These are phyloP conservation scores for Conger conger DNA, from an alignment of 2,113 vertebrate species.

Conservation along the genomic window DNA sequence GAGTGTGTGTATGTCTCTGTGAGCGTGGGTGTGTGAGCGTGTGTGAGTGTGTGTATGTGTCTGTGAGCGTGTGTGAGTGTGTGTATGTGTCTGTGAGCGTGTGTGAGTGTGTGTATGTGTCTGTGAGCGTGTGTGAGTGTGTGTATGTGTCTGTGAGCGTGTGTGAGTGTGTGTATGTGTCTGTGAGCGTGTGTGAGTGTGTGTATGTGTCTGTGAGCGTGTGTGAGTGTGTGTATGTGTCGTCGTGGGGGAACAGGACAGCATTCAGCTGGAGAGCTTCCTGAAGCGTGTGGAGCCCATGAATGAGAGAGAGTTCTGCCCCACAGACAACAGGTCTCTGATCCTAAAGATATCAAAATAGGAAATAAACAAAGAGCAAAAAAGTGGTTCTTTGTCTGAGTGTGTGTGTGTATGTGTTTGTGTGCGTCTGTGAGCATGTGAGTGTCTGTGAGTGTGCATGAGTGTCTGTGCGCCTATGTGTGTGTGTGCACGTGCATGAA, in stretches of 20 bases:
- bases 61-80: no score
- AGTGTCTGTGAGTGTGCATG: constrained; percentile 7
- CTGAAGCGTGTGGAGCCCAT: constrained; percentile 40
- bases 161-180: no score
- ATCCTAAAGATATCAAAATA: constrained; percentile 56
- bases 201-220: no score
- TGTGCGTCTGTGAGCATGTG: neutral
- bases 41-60: constrained; percentile 9
- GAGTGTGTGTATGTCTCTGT: constrained; percentile 33
- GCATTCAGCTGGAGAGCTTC: constrained; percentile 62
- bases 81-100: no score
- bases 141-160: no score
- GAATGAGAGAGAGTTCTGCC: constrained; percentile 38
- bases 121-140: no score
- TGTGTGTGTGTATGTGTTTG: neutral
- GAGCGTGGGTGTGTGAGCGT: no score
- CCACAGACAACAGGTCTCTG: constrained; percentile 55
- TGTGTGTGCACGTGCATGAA: constrained; percentile 30
- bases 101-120: no score
- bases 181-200: no score
- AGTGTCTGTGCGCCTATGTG: constrained; percentile 6
- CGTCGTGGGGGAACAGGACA: constrained; percentile 8
- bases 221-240: no score
- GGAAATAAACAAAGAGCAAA: constrained; percentile 52
- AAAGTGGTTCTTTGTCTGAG: constrained; percentile 25